A percentile compares a stretch with the other conserved stretches of the same genome.
These are phyloP conservation scores for Thalassophryne amazonica DNA, from an alignment of 2,797 vertebrate genomes.

Conservation along the genomic window DNA sequence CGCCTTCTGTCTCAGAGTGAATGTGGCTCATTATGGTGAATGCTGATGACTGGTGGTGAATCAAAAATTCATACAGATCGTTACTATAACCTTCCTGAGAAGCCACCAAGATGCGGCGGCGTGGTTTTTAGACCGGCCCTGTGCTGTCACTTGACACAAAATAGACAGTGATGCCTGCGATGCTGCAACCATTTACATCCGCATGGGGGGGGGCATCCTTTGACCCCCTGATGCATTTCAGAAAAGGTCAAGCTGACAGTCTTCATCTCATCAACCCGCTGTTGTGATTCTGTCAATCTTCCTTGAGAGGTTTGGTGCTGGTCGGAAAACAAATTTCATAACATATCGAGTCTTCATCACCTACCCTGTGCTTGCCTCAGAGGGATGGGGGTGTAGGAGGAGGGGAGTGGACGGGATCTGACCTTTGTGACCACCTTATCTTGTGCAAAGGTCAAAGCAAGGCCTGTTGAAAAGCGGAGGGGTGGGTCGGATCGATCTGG, in stretches of 20 bases:
- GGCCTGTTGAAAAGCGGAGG: conserved; percentile 74
- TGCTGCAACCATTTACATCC: conserved; percentile 57
- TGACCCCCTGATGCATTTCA: conserved; percentile 78
- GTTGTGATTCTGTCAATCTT: conserved; percentile 67
- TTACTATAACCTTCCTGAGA: conserved; percentile 74
- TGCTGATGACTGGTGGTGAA: conserved; percentile 57
- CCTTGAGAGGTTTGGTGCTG: conserved; percentile 29
- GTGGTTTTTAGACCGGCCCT: conserved; percentile 71
- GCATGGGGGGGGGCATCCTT: conserved; percentile 59
- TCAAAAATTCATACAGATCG: conserved; percentile 68
- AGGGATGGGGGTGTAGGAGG: conserved; percentile 20
- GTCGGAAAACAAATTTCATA: conserved; percentile 43
- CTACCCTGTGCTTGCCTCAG: conserved; percentile 37
- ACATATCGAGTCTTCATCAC: conserved; percentile 54
- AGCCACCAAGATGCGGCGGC: conserved; percentile 71
- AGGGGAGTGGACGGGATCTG: conserved; percentile 21
- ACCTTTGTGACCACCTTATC: conserved; percentile 81
- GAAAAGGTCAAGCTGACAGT: conserved; percentile 84
- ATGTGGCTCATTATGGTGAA: conserved; percentile 40
- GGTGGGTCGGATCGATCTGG: conserved; percentile 74
- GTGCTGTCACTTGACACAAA: conserved; percentile 69
- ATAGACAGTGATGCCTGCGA: conserved; percentile 69
- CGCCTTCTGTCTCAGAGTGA: conserved; percentile 7
- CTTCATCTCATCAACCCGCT: conserved; percentile 68
- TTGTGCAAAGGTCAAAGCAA: conserved; percentile 75